A percentile compares a stretch with the other conserved stretches of the same genome.
Conservation (phyloP, 2,888 invertebrate species). For the Pachydiplax longipennis region DNA sequence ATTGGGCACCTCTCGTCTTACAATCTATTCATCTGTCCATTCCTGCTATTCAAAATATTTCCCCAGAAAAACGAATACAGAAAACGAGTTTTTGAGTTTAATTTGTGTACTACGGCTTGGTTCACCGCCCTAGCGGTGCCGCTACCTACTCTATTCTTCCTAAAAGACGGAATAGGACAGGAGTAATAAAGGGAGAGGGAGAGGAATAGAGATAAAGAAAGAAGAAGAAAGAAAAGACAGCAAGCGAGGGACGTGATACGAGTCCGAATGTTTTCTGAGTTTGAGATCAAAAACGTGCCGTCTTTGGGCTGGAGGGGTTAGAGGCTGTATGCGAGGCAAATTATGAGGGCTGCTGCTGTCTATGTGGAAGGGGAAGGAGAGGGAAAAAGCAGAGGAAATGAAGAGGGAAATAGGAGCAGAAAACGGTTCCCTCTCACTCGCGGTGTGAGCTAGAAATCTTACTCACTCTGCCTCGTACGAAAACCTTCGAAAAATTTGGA, state of each 20-base stretch:
- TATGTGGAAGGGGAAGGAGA: background rate
- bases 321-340: conserved; percentile 12
- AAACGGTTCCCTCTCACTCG: conserved; percentile 1
- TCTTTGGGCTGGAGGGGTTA: background rate
- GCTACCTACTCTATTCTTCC: too few species aligned
- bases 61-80: too few species aligned
- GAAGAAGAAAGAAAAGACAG: background rate
- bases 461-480: background rate
- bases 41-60: too few species aligned
- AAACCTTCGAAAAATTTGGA: background rate
- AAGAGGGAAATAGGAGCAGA: background rate
- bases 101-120: too few species aligned
- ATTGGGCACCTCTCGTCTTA: too few species aligned
- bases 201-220: background rate
- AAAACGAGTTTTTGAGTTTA: too few species aligned
- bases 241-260: conserved; percentile 24
- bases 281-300: conserved; percentile 44
- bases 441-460: conserved; percentile 2
- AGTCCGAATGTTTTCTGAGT: conserved; percentile 30
- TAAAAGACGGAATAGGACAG: background rate
- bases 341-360: conserved; percentile 41
- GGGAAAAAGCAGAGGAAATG: background rate
- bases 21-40: too few species aligned
- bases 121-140: too few species aligned
- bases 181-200: background rate